Evolutionary conservation across 2,888 invertebrate genomes (phyloP).

Genomic region (Tiphia femorata): DNA sequence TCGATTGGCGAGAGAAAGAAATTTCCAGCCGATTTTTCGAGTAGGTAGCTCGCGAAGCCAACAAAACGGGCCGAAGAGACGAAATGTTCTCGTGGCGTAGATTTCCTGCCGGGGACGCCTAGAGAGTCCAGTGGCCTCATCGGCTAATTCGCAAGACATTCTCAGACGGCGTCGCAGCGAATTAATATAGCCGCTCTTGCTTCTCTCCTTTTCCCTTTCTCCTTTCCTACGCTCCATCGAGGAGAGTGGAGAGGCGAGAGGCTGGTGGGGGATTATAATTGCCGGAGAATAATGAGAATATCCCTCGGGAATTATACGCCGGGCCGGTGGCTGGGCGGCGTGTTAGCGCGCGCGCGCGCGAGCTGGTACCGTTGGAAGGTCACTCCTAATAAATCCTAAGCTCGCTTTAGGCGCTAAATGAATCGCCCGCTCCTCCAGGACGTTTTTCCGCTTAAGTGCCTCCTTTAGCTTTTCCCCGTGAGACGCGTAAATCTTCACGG

Average conservation of each 20-base stretch:
- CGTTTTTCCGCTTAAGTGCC: neutral
- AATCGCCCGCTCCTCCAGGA: neutral
- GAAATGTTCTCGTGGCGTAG: no score
- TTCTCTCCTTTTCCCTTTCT: no score
- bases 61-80: no score
- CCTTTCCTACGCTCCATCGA: no score
- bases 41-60: neutral
- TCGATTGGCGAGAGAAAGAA: no score
- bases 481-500: no score
- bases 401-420: constrained; percentile 2
- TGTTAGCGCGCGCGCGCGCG: constrained; percentile 12
- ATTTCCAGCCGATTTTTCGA: no score
- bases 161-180: constrained; percentile 54
- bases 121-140: constrained; percentile 43
- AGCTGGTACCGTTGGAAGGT: constrained; percentile 17
- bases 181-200: constrained; percentile 55
- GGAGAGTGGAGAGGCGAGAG: no score
- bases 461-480: no score
- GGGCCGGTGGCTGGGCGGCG: constrained; percentile 8
- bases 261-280: constrained; percentile 53
- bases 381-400: constrained; percentile 39
- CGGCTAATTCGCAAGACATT: constrained; percentile 48
- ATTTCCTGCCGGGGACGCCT: constrained; percentile 31
- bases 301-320: constrained; percentile 41
- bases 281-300: constrained; percentile 47